Percentiles rank a stretch among this genome's conserved stretches.
These are phyloP conservation scores for Lucilia sericata DNA, from an alignment of 1,140 invertebrate species.

Conservation along the genomic window DNA sequence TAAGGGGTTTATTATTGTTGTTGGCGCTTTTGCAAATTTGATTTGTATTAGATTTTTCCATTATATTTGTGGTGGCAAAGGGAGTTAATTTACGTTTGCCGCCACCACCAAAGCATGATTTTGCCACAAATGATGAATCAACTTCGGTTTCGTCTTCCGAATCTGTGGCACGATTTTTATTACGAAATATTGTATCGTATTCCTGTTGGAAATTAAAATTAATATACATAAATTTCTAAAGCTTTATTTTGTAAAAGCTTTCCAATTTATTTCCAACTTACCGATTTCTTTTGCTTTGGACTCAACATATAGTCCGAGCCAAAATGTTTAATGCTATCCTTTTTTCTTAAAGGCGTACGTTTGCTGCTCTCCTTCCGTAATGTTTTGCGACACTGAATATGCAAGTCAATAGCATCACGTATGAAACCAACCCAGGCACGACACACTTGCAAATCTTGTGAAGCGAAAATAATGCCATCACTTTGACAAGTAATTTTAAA, in stretches of 20 bases:
- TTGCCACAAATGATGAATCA: constrained; percentile 26
- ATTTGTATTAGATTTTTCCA: not conserved
- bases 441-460: constrained; percentile 70
- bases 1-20: not conserved
- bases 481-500: constrained; percentile 73
- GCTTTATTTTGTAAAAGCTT: too few species aligned
- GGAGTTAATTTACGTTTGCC: constrained; percentile 29
- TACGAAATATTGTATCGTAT: constrained; percentile 56
- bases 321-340: constrained; percentile 69
- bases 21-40: not conserved
- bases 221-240: too few species aligned
- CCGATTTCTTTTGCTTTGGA: constrained; percentile 64
- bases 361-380: constrained; percentile 74
- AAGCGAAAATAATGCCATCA: constrained; percentile 72
- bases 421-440: constrained; percentile 72
- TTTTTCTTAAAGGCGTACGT: constrained; percentile 69
- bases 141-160: constrained; percentile 57
- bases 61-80: not conserved
- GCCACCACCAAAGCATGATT: constrained; percentile 51
- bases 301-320: constrained; percentile 63
- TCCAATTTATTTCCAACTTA: constrained; percentile 49
- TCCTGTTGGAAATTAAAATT: constrained; percentile 45
- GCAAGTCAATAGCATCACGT: constrained; percentile 71
- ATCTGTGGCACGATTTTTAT: constrained; percentile 56
- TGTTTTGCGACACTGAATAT: constrained; percentile 72